Base-by-base conservation (phyloP, 2,113 vertebrate species). In the Caranx melampygus region DNA sequence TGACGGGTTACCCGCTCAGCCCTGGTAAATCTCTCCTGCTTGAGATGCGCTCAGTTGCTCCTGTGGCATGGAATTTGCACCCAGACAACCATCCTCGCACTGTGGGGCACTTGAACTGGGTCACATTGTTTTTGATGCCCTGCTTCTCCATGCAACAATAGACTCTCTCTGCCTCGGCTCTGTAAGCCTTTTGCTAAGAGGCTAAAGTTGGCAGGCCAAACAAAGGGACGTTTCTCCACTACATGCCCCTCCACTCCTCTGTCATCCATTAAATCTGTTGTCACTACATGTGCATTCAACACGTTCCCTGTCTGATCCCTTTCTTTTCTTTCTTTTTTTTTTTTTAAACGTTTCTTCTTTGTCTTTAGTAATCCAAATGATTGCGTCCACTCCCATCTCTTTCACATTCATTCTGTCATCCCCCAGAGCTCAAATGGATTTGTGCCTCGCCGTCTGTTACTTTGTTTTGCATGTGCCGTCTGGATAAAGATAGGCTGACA, bases 131-230 rank as follows among this genome's bases (percentile, higher is more conserved):
- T 78, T 81, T 63, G 58, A 85, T 72, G 82, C 69, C 85, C 59
- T 44, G 73, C 82, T 89, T 86, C 81, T 87, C 84, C 81, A 81
- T 59, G 79, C 84, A 80, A 88, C 92, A 90, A 81, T 88, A 78
- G 54, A 35, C 57, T 51, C 77, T 74, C 82, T 88, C 82, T 87
- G 85, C 72, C 73, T 9, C 18, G 62, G 58, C 69, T 85, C 80
- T 64, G 79, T 90, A 91, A 92, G 83, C 90, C 71, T 78, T 77
- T 51, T 20, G 78, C 86, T 85, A 83, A 88, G 89, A 92, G 86
- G 91, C 87, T 87, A 47, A 87, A 82, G 87, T 79, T 90, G 84
- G 88, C 87, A 84, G 79, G 83, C 45, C 44, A 69, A 65, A 91
- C 91, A 91, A 88, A 90, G 78, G 18, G 52, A 68, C 1, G 16